Evolutionary conservation across 2,113 vertebrate species (phyloP).

Genomic region (Ardeotis arabs): DNA sequence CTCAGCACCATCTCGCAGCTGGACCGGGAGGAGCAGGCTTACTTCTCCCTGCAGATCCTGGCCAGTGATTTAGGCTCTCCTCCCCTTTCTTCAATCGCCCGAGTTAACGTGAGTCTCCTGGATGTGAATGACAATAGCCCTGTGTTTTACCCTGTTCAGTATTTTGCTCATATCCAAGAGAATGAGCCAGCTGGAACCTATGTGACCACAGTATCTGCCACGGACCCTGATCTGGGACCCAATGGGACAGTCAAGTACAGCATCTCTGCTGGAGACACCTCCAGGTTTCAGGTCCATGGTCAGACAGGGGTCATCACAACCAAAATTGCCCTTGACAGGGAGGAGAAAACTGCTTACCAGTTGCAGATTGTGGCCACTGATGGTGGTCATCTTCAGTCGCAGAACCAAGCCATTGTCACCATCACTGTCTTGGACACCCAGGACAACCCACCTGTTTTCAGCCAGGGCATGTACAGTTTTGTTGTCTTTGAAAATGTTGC

Average conservation of each 20-base stretch:
- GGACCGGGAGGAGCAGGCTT: slow-evolving; percentile 88
- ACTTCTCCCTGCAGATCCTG: slow-evolving; percentile 83
- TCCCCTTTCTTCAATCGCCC: slow-evolving; percentile 82
- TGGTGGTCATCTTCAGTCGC: slow-evolving; percentile 86
- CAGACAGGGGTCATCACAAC: slow-evolving; percentile 90
- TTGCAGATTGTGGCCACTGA: slow-evolving; percentile 90
- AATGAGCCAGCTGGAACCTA: slow-evolving; percentile 91
- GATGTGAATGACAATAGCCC: slow-evolving; percentile 97
- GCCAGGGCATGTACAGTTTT: slow-evolving; percentile 89
- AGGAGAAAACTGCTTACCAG: slow-evolving; percentile 93
- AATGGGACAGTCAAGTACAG: slow-evolving; percentile 92
- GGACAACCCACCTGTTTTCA: slow-evolving; percentile 93
- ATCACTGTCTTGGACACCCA: slow-evolving; percentile 94
- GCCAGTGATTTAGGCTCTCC: slow-evolving; percentile 89
- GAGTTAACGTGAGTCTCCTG: slow-evolving; percentile 86
- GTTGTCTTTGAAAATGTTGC: slow-evolving; percentile 97
- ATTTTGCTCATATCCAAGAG: slow-evolving; percentile 95
- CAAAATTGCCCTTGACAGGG: slow-evolving; percentile 88
- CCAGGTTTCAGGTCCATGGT: slow-evolving; percentile 88
- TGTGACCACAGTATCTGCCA: slow-evolving; percentile 87
- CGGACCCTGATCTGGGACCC: slow-evolving; percentile 88
- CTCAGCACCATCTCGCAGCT: slow-evolving; percentile 83
- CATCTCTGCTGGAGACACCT: slow-evolving; percentile 89
- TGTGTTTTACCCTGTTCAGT: slow-evolving; percentile 93
- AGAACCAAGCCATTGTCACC: slow-evolving; percentile 91